These are phyloP conservation scores for Chaenodraco wilsoni DNA, from an alignment of 2,797 vertebrate species.

Conservation along the genomic window DNA sequence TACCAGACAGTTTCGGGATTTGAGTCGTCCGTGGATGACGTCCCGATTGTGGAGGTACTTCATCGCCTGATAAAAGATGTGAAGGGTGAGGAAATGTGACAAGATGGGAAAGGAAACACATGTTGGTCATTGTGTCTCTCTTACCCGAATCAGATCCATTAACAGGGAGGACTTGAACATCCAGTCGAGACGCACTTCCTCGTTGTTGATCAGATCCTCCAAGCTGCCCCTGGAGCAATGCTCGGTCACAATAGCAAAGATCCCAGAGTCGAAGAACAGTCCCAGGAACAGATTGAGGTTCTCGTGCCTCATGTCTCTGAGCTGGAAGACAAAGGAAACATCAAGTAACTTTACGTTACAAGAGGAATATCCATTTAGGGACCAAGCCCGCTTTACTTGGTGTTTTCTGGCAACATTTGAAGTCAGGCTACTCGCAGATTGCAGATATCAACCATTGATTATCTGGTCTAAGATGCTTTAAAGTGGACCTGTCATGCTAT, in stretches of 20 bases:
- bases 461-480: too few relatives aligned
- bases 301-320: slow-evolving; percentile 93
- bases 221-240: slow-evolving; percentile 92
- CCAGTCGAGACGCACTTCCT: slow-evolving; percentile 96
- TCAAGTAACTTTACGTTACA: not conserved
- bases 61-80: slow-evolving; percentile 83
- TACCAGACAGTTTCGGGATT: slow-evolving; percentile 95
- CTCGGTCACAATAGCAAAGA: slow-evolving; percentile 91
- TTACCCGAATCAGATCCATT: slow-evolving; percentile 92
- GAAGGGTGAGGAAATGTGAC: not conserved
- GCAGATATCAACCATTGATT: too few relatives aligned
- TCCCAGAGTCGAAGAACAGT: slow-evolving; percentile 87
- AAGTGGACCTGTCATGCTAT: too few relatives aligned
- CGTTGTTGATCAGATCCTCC: slow-evolving; percentile 89
- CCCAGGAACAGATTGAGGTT: slow-evolving; percentile 93
- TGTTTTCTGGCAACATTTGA: not conserved
- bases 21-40: slow-evolving; percentile 90
- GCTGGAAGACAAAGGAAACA: slow-evolving; percentile 72
- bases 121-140: not conserved
- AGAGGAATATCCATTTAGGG: not conserved
- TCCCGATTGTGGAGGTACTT: slow-evolving; percentile 90
- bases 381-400: not conserved
- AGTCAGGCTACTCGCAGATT: not conserved
- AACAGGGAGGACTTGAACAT: slow-evolving; percentile 98
- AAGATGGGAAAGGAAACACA: not conserved